Evolutionary conservation across 2,797 vertebrate species (phyloP).

Genomic region (Xenops minutus): DNA sequence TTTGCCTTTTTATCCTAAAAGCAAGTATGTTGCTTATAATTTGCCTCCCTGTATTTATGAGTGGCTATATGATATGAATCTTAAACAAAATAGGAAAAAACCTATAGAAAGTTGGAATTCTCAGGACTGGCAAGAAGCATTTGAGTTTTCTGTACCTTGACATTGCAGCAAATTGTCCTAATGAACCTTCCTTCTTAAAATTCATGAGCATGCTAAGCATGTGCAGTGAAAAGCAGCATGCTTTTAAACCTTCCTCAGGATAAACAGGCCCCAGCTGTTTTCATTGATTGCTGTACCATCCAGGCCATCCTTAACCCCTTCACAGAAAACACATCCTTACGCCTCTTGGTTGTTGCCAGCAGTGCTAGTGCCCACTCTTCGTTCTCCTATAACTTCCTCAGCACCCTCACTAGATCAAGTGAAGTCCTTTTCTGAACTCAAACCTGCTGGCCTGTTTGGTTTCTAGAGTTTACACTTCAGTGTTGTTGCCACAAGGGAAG

Average conservation of each 20-base stretch:
- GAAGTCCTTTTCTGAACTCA: not conserved
- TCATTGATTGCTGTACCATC: not conserved
- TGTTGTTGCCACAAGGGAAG: not conserved
- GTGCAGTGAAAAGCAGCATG: not conserved
- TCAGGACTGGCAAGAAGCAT: not conserved
- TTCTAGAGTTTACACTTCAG: not conserved
- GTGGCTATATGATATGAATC: not conserved
- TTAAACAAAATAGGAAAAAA: not conserved
- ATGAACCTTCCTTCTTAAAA: not conserved
- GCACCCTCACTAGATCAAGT: not conserved
- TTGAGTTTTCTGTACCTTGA: not conserved
- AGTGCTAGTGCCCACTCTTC: not conserved
- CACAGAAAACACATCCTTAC: not conserved
- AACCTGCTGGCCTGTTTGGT: not conserved
- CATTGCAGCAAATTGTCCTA: not conserved
- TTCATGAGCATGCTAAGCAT: not conserved
- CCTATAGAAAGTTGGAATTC: not conserved
- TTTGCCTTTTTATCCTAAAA: not conserved
- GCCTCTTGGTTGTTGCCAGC: accelerated
- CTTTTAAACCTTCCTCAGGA: not conserved
- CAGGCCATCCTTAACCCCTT: not conserved
- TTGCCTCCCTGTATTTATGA: not conserved
- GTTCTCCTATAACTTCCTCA: not conserved
- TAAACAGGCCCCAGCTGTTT: not conserved
- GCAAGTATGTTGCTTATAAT: not conserved